These are phyloP conservation scores for Ceryle rudis DNA, from an alignment of 2,797 vertebrate genomes.

Conservation along the genomic window DNA sequence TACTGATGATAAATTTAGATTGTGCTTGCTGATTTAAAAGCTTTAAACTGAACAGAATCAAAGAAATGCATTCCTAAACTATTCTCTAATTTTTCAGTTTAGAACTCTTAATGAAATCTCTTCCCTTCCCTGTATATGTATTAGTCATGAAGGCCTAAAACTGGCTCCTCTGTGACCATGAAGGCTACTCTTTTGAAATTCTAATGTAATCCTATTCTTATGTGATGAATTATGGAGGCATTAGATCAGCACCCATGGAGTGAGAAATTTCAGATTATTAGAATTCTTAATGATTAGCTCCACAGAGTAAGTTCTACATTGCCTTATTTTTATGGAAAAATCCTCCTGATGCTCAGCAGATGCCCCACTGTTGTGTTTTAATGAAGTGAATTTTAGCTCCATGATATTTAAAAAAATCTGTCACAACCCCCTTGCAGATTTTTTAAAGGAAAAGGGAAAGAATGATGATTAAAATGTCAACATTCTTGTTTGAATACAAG, in stretches of 20 bases:
- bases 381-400: conserved; percentile 43
- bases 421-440: not conserved
- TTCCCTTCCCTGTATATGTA: not conserved
- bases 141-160: conserved; percentile 37
- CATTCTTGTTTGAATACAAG: not conserved
- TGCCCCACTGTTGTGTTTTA: conserved; percentile 39
- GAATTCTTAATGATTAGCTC: conserved; percentile 56
- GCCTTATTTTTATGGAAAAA: conserved; percentile 56
- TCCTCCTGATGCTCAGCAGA: conserved; percentile 33
- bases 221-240: conserved; percentile 43
- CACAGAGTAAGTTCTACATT: not conserved
- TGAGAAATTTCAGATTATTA: conserved; percentile 52
- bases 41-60: not conserved
- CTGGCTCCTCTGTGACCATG: conserved; percentile 12
- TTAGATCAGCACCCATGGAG: conserved; percentile 24
- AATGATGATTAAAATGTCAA: not conserved
- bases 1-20: not conserved
- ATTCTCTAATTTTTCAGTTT: conserved; percentile 5
- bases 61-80: not conserved
- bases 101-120: not conserved
- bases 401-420: not conserved
- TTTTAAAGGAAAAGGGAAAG: not conserved
- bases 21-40: not conserved
- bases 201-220: conserved; percentile 35
- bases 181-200: conserved; percentile 24